Conservation (phyloP, 2,797 vertebrate species). For the Darevskia nairensis region DNA sequence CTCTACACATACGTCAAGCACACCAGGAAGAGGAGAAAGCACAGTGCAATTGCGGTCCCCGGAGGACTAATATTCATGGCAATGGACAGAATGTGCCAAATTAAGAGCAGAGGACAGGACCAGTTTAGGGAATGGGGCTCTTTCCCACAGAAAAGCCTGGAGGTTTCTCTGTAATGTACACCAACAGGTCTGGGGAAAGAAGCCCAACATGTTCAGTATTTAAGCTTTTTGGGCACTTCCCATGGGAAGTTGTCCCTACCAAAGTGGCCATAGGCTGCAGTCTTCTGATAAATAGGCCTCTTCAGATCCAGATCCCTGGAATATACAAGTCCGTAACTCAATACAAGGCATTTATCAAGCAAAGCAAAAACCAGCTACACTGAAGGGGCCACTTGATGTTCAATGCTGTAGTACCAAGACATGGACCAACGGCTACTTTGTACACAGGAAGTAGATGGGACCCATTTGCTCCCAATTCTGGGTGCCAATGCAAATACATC, state of each 20-base stretch:
- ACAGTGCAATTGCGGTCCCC: constrained; percentile 75
- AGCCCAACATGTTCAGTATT: constrained; percentile 94
- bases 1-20: constrained; percentile 71
- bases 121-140: constrained; percentile 75
- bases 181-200: constrained; percentile 90
- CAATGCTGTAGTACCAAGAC: background rate
- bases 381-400: background rate
- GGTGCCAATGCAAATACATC: background rate
- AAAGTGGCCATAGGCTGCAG: constrained; percentile 98
- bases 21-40: constrained; percentile 69
- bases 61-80: constrained; percentile 74
- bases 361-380: constrained; percentile 56
- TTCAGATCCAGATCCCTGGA: constrained; percentile 99
- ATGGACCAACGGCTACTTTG: background rate
- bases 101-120: constrained; percentile 70
- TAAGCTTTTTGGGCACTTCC: constrained; percentile 97
- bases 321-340: constrained; percentile 92
- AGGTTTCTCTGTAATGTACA: constrained; percentile 98
- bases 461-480: background rate
- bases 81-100: constrained; percentile 73
- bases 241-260: constrained; percentile 97
- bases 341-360: constrained; percentile 67
- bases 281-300: constrained; percentile 98
- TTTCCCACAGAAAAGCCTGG: constrained; percentile 86
- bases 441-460: too few relatives aligned